phyloP scores from a whole-genome alignment of 1,140 invertebrate genomes.

The Drosophila malerkotliana region DNA sequence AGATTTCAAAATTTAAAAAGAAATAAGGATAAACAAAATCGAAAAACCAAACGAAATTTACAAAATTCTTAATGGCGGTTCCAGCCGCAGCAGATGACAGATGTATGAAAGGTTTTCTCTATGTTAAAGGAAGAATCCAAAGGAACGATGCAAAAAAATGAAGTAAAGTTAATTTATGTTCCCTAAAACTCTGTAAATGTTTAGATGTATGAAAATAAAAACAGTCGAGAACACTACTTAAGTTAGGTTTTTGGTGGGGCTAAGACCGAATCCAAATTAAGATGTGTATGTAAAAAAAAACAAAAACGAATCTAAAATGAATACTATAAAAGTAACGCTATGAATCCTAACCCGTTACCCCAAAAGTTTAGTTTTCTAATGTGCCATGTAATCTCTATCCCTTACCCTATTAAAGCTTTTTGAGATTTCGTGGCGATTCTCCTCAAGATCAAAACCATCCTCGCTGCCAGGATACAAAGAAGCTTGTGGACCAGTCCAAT shows the following conservation, averaged over 20 bases:
- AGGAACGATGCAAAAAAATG: conserved; percentile 2
- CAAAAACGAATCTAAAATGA: conserved; percentile 27
- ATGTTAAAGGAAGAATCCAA: conserved; percentile 47
- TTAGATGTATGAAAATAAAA: conserved; percentile 65
- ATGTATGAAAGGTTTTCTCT: conserved; percentile 60
- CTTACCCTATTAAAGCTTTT: conserved; percentile 16
- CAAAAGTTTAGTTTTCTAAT: conserved; percentile 57
- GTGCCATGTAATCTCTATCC: conserved; percentile 6
- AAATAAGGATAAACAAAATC: conserved; percentile 4
- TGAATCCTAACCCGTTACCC: conserved; percentile 47
- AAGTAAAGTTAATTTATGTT: conserved; percentile 53
- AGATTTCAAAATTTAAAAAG: conserved; percentile 75
- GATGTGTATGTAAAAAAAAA: conserved; percentile 69
- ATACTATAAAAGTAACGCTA: conserved; percentile 53
- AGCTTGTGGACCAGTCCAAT: conserved; percentile 24
- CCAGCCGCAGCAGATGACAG: conserved; percentile 52
- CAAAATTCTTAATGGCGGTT: conserved; percentile 61
- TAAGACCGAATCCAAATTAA: conserved; percentile 55
- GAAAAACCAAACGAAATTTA: conserved; percentile 43
- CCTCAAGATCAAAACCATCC: background rate
- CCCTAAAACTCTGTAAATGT: conserved; percentile 72
- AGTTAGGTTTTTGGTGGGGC: conserved; percentile 65
- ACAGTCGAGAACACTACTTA: conserved; percentile 52
- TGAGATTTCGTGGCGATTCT: conserved; percentile 30
- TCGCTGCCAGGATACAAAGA: background rate